Base-by-base conservation (phyloP, 1,140 invertebrate species). In the Eumaeus atala region DNA sequence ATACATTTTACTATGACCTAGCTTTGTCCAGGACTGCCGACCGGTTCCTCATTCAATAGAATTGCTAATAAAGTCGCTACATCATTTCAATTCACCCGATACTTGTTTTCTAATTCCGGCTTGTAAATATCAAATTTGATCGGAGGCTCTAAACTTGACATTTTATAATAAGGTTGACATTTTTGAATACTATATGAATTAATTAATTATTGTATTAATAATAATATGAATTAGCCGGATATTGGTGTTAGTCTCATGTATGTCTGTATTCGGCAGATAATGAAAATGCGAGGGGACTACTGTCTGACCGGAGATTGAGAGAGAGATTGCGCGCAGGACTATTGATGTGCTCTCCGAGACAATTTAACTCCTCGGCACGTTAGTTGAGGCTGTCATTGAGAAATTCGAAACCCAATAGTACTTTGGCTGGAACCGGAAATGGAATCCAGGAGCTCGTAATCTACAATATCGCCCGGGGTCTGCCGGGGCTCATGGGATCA, bases 71-170 rank as follows among this genome's bases (percentile, higher is more conserved):
- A 16, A 44, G 16, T 16, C 40, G 6, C 16, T 14, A 44, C 12
- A 14, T 9, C 40, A 9, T 44, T 16, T 44, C 16, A 44, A 44
- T 44, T 16, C 40, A 44, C 9, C 9, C 16, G 40, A 44, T 44
- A 44, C 40, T 28, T 28, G 14, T 40, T 40, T 40, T n/a, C 38
- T 14, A 9, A 44, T 44, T 44, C 40, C 40, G 40, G 40, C 16
- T 44, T 16, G 9, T 44, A 44, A 44, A 44, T 44, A 44, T 44
- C 40, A 44, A 44, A 44, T 16, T 44, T 9, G 40, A 1, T 44
- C 12, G 40, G 14, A 3, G 14, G 16, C 14, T 44, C 14, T 44
- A 44, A 9, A 28, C 21, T 44, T 44, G 40, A 17, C 40, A 44
- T 44, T 44, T 16, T 16, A 16, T 17, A 0, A 9, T 16, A 44